phyloP scores from a whole-genome alignment of 2,888 invertebrate species.

The Cephus runcator region DNA sequence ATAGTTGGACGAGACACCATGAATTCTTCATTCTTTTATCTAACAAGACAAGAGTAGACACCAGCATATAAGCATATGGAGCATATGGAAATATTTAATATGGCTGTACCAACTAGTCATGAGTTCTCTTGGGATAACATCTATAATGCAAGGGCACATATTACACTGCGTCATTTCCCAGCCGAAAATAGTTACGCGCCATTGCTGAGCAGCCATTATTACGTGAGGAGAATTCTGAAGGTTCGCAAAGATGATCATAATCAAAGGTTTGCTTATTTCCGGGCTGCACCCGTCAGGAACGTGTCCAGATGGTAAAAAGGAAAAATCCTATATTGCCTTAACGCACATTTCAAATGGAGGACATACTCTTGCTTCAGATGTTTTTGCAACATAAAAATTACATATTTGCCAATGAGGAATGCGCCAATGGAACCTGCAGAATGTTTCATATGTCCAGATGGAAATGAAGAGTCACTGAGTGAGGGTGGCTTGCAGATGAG shows the following conservation, averaged over 20 bases:
- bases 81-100: background rate
- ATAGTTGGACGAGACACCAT: background rate
- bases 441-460: conserved; percentile 20
- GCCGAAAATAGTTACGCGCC: background rate
- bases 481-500: conserved; percentile 1
- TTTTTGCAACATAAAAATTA: conserved; percentile 16
- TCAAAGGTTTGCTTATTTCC: conserved; percentile 12
- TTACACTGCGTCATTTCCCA: background rate
- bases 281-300: conserved; percentile 13
- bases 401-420: conserved; percentile 9
- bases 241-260: background rate
- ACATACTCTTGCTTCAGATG: conserved; percentile 4
- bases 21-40: conserved; percentile 10
- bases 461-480: background rate
- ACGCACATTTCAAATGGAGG: background rate
- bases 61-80: no score
- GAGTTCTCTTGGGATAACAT: background rate
- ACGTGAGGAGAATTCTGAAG: conserved; percentile 8
- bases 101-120: conserved; percentile 1
- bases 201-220: background rate
- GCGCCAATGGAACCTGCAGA: conserved; percentile 3
- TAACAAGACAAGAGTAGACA: background rate
- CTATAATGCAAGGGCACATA: background rate
- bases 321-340: background rate
- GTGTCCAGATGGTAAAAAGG: conserved; percentile 1